Conservation (phyloP, 1,140 invertebrate species). For the Meloidogyne hapla region DNA sequence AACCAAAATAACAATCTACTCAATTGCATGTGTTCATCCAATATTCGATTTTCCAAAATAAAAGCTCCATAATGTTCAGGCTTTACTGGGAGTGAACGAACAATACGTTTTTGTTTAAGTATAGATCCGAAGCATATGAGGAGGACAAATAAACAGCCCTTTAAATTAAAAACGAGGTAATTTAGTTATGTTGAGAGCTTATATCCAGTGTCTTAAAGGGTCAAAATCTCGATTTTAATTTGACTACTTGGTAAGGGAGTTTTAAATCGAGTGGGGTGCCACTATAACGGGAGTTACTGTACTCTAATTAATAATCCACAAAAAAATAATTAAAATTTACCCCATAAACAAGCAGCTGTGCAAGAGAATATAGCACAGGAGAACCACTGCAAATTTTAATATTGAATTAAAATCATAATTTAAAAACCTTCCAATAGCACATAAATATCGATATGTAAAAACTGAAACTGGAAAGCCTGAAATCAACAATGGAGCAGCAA, state of each 20-base stretch:
- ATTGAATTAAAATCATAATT: too few relatives aligned
- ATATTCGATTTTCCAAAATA: constrained; percentile 43
- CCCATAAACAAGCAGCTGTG: constrained; percentile 47
- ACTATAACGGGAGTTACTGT: not conserved
- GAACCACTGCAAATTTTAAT: constrained; percentile 27
- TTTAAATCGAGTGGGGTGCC: too few relatives aligned
- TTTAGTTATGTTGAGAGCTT: too few relatives aligned
- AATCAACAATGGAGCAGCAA: constrained; percentile 37
- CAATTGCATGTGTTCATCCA: constrained; percentile 44
- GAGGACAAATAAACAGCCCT: constrained; percentile 45
- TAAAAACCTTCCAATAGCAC: constrained; percentile 47
- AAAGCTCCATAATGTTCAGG: constrained; percentile 45
- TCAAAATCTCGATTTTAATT: too few relatives aligned
- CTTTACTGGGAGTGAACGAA: constrained; percentile 40
- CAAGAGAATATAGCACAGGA: constrained; percentile 43
- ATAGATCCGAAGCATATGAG: constrained; percentile 49
- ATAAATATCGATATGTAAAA: constrained; percentile 43
- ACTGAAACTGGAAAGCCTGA: constrained; percentile 31
- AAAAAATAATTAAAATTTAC: not conserved
- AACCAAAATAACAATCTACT: constrained; percentile 43
- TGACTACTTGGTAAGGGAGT: too few relatives aligned
- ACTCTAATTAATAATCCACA: too few relatives aligned
- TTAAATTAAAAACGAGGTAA: too few relatives aligned
- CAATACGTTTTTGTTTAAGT: constrained; percentile 32
- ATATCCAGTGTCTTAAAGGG: too few relatives aligned